These are phyloP conservation scores for Thermophis baileyi DNA, from an alignment of 2,113 vertebrate species.

Conservation along the genomic window DNA sequence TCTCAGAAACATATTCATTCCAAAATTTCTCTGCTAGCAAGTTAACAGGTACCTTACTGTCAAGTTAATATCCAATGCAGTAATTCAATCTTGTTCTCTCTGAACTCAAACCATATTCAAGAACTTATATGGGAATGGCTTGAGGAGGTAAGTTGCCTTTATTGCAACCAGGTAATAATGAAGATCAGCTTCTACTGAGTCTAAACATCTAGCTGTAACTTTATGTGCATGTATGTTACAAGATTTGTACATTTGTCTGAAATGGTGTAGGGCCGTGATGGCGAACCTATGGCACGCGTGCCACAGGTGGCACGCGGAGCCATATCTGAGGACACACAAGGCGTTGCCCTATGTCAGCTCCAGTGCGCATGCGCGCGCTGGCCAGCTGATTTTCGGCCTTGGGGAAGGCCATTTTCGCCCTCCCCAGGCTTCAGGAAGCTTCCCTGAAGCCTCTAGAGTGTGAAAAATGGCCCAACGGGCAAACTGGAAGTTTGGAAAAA, in stretches of 20 bases:
- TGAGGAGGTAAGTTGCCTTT: neutral
- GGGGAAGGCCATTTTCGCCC: too few species aligned
- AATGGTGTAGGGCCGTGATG: neutral
- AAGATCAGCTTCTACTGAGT: neutral
- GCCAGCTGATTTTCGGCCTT: too few species aligned
- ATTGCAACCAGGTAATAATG: neutral
- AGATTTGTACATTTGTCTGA: neutral
- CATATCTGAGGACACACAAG: too few species aligned
- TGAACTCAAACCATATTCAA: neutral
- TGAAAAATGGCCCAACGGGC: too few species aligned
- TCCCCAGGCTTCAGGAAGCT: too few species aligned
- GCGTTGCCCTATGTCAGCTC: too few species aligned
- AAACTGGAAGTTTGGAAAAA: too few species aligned
- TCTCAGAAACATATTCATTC: neutral
- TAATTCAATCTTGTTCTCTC: neutral
- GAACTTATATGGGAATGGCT: neutral
- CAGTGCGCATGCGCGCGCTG: too few species aligned
- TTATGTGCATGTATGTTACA: neutral
- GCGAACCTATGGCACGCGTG: too few species aligned
- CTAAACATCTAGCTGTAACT: neutral
- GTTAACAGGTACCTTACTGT: neutral
- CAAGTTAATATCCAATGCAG: neutral
- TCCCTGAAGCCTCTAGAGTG: too few species aligned
- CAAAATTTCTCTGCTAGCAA: neutral
- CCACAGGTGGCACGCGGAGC: too few species aligned